Evolutionary conservation across 2,113 vertebrate species (phyloP).

Genomic region (Neogale vison): DNA sequence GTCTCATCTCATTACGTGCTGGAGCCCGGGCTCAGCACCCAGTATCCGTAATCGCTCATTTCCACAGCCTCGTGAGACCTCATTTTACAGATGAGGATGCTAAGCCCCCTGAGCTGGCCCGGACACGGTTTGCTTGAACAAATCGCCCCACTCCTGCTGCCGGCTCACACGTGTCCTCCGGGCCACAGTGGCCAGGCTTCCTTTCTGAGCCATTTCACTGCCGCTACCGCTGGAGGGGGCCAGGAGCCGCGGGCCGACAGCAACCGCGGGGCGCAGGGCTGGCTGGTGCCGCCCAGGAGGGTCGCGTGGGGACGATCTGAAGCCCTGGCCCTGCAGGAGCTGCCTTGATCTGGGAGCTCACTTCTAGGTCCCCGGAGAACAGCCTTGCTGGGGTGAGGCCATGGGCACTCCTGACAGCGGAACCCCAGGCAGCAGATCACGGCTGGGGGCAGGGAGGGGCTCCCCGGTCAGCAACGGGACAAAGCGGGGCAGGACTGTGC

Average conservation of each 20-base stretch:
- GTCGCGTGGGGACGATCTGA: neutral
- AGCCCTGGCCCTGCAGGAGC: neutral
- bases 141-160: neutral
- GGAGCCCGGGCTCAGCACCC: neutral
- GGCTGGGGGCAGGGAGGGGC: neutral
- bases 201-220: neutral
- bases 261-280: neutral
- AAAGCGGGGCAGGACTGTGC: neutral
- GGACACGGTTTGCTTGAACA: neutral
- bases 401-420: neutral
- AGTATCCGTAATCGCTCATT: neutral
- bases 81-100: neutral
- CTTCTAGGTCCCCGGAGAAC: neutral
- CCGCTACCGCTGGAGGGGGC: neutral
- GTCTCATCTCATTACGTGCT: neutral
- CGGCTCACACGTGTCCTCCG: accelerated
- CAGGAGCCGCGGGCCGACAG: neutral
- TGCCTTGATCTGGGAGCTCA: neutral
- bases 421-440: neutral
- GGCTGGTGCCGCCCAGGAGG: neutral
- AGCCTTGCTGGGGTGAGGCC: neutral
- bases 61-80: neutral
- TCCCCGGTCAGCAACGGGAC: neutral
- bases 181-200: neutral
- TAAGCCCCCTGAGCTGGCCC: neutral